Evolutionary conservation across 2,888 invertebrate genomes (phyloP).

Genomic region (Oasisia sp.): DNA sequence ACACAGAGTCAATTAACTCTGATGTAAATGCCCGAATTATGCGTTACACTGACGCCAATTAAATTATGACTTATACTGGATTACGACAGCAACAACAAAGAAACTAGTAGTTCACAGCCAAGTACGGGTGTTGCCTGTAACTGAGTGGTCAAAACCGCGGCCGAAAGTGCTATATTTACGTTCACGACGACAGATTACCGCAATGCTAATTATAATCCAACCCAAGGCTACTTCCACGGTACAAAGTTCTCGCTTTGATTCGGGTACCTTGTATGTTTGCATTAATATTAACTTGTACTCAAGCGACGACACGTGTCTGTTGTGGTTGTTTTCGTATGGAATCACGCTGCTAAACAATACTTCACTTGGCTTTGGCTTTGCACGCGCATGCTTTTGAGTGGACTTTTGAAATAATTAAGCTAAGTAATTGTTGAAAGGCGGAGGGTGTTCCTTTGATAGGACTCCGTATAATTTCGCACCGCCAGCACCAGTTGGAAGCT

Average conservation of each 20-base stretch:
- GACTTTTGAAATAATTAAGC: neutral
- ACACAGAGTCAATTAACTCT: neutral
- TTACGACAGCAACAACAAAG: neutral
- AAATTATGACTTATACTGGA: neutral
- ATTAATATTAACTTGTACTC: constrained; percentile 12
- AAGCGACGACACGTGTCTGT: neutral
- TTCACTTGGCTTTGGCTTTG: neutral
- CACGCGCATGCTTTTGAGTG: neutral
- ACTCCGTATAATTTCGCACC: neutral
- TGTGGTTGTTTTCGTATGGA: neutral
- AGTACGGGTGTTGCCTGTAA: neutral
- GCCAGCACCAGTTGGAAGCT: neutral
- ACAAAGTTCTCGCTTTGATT: neutral
- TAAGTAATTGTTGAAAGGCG: neutral
- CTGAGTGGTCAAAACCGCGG: neutral
- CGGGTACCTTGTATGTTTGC: neutral
- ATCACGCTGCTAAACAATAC: neutral
- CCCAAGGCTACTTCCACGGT: neutral
- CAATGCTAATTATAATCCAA: neutral
- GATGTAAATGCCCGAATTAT: neutral
- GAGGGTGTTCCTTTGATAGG: neutral
- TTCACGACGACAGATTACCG: neutral
- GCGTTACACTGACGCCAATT: neutral
- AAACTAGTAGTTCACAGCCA: neutral
- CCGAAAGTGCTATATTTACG: neutral